These are phyloP conservation scores for Penaeus monodon DNA, from an alignment of 2,888 invertebrate species.

Conservation along the genomic window DNA sequence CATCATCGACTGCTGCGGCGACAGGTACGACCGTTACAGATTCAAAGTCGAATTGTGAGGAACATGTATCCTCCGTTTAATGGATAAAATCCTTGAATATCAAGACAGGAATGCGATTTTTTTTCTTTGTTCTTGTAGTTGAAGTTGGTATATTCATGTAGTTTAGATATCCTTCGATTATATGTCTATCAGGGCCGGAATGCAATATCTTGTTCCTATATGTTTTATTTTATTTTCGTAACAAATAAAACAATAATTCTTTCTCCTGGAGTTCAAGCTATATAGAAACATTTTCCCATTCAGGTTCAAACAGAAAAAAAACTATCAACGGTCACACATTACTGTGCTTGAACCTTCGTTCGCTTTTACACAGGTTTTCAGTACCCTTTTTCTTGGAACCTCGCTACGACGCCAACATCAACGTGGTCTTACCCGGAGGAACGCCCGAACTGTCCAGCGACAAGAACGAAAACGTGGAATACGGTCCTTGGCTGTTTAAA, in stretches of 20 bases:
- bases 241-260: too few relatives aligned
- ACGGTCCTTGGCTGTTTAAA: conserved; percentile 57
- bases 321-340: background rate
- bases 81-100: too few relatives aligned
- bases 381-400: conserved; percentile 65
- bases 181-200: too few relatives aligned
- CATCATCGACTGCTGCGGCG: conserved; percentile 55
- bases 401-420: conserved; percentile 56
- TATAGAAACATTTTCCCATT: background rate
- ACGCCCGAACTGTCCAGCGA: background rate
- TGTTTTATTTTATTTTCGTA: too few relatives aligned
- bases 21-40: conserved; percentile 29
- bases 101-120: too few relatives aligned
- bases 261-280: too few relatives aligned
- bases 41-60: background rate
- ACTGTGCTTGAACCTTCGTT: background rate
- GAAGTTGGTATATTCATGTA: too few relatives aligned
- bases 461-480: conserved; percentile 5
- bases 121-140: too few relatives aligned
- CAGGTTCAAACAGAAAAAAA: background rate
- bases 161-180: too few relatives aligned
- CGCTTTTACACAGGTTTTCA: conserved; percentile 47
- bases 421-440: conserved; percentile 45
- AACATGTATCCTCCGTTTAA: background rate
- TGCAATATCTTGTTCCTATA: too few relatives aligned